Evolutionary conservation across 1,140 invertebrate genomes (phyloP), one percentile per base, ranked within the genome.

Genomic region (Drosophila eugracilis): DNA sequence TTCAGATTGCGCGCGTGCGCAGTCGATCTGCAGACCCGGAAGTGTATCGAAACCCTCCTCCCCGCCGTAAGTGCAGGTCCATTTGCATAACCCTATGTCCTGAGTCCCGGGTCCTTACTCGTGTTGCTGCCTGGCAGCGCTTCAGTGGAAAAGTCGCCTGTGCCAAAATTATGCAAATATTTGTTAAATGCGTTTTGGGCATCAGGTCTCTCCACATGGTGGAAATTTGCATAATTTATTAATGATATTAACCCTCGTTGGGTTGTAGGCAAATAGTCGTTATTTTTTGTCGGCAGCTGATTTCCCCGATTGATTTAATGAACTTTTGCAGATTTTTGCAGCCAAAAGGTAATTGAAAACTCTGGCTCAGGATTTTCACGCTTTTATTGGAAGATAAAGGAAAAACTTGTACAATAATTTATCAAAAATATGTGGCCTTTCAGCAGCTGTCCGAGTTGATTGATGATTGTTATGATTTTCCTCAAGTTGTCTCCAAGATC

Each of bases 151-250:
- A 79, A 85, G 80, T 86, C 62, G 66, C 70, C 80, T 76, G 74
- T 88, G 86, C 86, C 71, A 90, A 90, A 90, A 77, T 90, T 83
- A 88, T 90, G 88, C 78, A 83, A 90, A 89, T 86, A 86, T 76
- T 86, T 74, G 63, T 77, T 88, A 75, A 85, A 85, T 85, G 81
- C 73, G 80, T 86, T 85, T 78, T 70, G 21, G 62, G 73, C 55
- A 81, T 86, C 81, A 74, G 73, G 76, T 85, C 50, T 45, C 50
- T 66, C 37, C 50, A 42, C 44, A 52, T 76, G 66, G 58, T 55
- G 30, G 34, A 80, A 86, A 85, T 85, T 81, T 44, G 66, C 83
- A 85, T 85, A 88, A 78, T 88, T 86, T 71, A 75, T 78, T 77
- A 48, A 81, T 47, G 59, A 47, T 42, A 48, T 41, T 15, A 7